Evolutionary conservation across 2,797 vertebrate genomes (phyloP).

Genomic region (Pterois miles): DNA sequence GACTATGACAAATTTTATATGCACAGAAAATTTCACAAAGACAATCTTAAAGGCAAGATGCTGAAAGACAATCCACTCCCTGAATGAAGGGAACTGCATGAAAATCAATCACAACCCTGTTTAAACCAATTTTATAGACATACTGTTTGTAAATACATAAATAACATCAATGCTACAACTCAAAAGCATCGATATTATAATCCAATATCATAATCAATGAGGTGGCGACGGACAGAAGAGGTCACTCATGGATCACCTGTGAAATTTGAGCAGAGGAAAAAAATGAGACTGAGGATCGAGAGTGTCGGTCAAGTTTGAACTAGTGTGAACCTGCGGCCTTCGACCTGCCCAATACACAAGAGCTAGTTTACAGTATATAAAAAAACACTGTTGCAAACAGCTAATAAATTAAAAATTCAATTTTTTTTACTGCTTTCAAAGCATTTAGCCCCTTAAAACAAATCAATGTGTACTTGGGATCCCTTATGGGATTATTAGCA

Average conservation of each 20-base stretch:
- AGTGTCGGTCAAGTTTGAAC: background rate
- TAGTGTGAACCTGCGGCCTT: background rate
- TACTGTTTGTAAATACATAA: slow-evolving; percentile 31
- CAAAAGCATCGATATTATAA: slow-evolving; percentile 34
- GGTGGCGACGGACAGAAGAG: slow-evolving; percentile 11
- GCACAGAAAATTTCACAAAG: slow-evolving; percentile 4
- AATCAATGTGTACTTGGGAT: background rate
- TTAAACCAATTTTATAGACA: slow-evolving; percentile 52
- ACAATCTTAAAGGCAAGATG: background rate
- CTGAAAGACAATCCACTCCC: slow-evolving; percentile 14
- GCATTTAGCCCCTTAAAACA: background rate
- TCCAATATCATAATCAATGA: background rate
- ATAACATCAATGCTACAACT: slow-evolving; percentile 18
- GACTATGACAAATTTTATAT: slow-evolving; percentile 1
- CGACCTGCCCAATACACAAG: background rate
- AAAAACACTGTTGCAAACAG: background rate
- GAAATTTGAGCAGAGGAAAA: slow-evolving; percentile 45
- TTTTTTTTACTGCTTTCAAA: background rate
- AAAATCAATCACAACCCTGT: slow-evolving; percentile 48
- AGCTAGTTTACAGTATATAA: background rate
- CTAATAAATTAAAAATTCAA: background rate
- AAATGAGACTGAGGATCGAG: background rate
- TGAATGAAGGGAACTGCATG: slow-evolving; percentile 27
- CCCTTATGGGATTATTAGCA: too few relatives aligned
- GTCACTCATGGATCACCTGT: slow-evolving; percentile 70